phyloP scores from a whole-genome alignment of 2,888 invertebrate species.

The Rhogogaster chlorosoma region DNA sequence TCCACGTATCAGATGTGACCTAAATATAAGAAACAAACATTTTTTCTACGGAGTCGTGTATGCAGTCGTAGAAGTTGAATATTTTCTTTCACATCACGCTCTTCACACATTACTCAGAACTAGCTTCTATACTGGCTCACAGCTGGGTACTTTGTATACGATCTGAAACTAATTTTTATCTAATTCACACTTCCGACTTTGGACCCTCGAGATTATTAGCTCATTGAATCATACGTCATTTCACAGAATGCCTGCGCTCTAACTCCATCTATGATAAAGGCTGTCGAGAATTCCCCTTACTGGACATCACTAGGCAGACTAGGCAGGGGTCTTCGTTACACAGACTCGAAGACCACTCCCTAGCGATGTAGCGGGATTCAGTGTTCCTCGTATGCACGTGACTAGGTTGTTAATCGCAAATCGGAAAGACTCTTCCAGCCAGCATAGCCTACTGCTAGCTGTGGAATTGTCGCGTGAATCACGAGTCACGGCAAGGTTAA shows the following conservation, averaged over 20 bases:
- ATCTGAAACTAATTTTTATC: neutral
- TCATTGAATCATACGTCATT: constrained; percentile 24
- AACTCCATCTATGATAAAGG: constrained; percentile 7
- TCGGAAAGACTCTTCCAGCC: constrained; percentile 20
- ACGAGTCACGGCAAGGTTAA: constrained; percentile 47
- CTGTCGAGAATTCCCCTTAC: neutral
- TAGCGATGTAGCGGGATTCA: constrained; percentile 45
- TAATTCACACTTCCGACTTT: neutral
- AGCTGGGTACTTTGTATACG: neutral
- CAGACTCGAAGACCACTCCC: constrained; percentile 51
- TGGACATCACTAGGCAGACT: neutral
- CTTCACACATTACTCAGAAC: neutral
- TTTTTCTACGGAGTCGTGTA: neutral
- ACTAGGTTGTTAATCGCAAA: constrained; percentile 45
- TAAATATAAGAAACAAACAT: neutral
- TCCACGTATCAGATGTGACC: neutral
- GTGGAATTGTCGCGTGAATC: constrained; percentile 35
- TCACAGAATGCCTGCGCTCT: neutral
- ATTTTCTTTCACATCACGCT: neutral
- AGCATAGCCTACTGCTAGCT: neutral
- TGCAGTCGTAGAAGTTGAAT: neutral
- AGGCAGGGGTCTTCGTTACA: neutral
- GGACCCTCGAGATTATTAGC: neutral
- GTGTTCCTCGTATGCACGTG: constrained; percentile 51
- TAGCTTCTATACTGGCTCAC: neutral